Conservation (phyloP, 2,113 vertebrate species). For the Antechinus stuartii region DNA sequence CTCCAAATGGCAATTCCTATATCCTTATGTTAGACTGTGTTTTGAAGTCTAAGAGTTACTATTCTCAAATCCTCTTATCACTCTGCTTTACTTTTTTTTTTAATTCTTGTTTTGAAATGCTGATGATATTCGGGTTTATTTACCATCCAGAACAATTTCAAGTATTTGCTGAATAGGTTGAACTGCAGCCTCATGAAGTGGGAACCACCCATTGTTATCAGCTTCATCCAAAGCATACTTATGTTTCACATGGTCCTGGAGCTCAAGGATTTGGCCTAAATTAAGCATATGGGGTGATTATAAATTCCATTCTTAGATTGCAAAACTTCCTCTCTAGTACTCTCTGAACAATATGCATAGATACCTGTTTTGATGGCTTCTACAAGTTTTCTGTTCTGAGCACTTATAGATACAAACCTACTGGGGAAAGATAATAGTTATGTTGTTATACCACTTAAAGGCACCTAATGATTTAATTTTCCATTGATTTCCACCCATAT, state of each 20-base stretch:
- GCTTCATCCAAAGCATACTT: conserved; percentile 87
- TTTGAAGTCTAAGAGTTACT: background rate
- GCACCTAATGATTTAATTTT: conserved; percentile 28
- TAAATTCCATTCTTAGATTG: conserved; percentile 38
- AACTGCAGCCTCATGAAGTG: conserved; percentile 87
- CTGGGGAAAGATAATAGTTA: conserved; percentile 51
- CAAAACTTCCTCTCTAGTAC: background rate
- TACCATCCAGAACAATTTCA: conserved; percentile 88
- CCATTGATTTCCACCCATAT: conserved; percentile 16
- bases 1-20: conserved; percentile 26
- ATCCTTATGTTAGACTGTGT: conserved; percentile 7
- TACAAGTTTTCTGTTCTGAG: conserved; percentile 87
- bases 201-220: conserved; percentile 88
- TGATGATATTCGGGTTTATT: conserved; percentile 63
- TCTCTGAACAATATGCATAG: background rate
- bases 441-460: background rate
- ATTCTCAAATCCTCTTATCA: conserved; percentile 25
- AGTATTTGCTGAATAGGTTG: conserved; percentile 84
- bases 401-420: conserved; percentile 86
- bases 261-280: conserved; percentile 85
- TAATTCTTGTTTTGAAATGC: background rate
- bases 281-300: conserved; percentile 7
- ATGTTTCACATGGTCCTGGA: conserved; percentile 83
- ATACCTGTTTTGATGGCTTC: conserved; percentile 88
- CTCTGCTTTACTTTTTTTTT: conserved; percentile 1